phyloP scores from a whole-genome alignment of 2,888 invertebrate species.

The Portevinia maculata region DNA sequence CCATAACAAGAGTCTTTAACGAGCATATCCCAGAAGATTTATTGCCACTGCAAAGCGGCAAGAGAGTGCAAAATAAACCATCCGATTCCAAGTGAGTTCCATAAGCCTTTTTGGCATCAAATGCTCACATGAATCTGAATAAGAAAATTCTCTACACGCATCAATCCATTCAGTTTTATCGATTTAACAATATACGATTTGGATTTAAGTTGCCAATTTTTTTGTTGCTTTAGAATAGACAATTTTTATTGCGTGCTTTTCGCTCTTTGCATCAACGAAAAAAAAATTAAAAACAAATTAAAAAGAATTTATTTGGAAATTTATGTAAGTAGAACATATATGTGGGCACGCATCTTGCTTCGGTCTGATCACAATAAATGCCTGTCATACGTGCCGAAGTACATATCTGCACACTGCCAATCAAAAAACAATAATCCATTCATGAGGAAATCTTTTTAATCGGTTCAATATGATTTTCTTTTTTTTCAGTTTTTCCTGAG shows the following conservation, averaged over 20 bases:
- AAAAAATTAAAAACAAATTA: constrained; percentile 28
- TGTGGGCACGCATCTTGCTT: constrained; percentile 4
- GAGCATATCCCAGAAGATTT: constrained; percentile 30
- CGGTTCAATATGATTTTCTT: constrained; percentile 23
- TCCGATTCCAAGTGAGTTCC: constrained; percentile 9
- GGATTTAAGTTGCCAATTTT: constrained; percentile 18
- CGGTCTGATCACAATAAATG: constrained; percentile 30
- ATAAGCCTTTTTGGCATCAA: constrained; percentile 12
- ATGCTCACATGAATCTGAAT: background rate
- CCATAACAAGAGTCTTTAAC: constrained; percentile 18
- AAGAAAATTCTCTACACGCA: background rate
- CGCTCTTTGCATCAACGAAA: background rate
- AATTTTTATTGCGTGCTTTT: background rate
- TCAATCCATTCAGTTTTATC: constrained; percentile 22
- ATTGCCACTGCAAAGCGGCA: constrained; percentile 5
- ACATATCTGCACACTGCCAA: constrained; percentile 3
- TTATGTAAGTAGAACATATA: constrained; percentile 15
- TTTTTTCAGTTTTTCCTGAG: background rate
- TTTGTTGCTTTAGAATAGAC: background rate
- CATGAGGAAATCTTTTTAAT: constrained; percentile 37
- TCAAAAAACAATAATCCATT: background rate
- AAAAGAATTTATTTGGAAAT: constrained; percentile 25
- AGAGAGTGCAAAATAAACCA: background rate
- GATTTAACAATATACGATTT: constrained; percentile 27
- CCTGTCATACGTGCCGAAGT: constrained; percentile 18